Conservation (phyloP, 1,140 invertebrate genomes). For the Armadillidium nasatum region DNA sequence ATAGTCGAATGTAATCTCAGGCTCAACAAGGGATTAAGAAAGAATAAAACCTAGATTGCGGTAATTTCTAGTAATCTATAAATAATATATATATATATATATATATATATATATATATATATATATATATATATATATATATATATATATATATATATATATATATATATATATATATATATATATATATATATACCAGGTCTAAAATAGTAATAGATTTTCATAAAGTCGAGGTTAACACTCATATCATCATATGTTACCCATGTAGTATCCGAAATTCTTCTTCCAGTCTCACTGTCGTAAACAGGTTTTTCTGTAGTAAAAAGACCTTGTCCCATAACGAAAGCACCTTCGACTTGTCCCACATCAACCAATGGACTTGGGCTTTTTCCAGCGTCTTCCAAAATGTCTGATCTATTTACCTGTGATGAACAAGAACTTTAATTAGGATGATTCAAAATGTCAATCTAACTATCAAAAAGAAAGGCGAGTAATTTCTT, state of each 20-base stretch:
- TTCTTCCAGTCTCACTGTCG: conserved; percentile 60
- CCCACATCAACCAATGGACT: conserved; percentile 76
- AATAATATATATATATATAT: no score
- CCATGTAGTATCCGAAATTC: conserved; percentile 74
- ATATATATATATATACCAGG: no score
- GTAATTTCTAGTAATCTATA: no score
- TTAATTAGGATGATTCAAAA: conserved; percentile 53
- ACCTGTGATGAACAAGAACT: conserved; percentile 57
- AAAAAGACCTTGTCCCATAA: conserved; percentile 82
- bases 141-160: no score
- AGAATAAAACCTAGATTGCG: no score
- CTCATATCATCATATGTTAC: conserved; percentile 49
- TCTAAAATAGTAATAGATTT: no score
- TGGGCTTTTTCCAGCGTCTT: conserved; percentile 69
- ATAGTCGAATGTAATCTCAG: no score
- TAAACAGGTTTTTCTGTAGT: conserved; percentile 67
- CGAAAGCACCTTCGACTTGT: conserved; percentile 79
- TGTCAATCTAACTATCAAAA: conserved; percentile 45
- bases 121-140: no score
- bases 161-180: no score
- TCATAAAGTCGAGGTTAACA: background rate
- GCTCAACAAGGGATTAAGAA: no score
- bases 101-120: no score
- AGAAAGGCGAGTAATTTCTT: background rate
- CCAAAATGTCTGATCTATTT: conserved; percentile 65